Evolutionary conservation across 2,797 vertebrate genomes (phyloP).

Genomic region (Xenops minutus): DNA sequence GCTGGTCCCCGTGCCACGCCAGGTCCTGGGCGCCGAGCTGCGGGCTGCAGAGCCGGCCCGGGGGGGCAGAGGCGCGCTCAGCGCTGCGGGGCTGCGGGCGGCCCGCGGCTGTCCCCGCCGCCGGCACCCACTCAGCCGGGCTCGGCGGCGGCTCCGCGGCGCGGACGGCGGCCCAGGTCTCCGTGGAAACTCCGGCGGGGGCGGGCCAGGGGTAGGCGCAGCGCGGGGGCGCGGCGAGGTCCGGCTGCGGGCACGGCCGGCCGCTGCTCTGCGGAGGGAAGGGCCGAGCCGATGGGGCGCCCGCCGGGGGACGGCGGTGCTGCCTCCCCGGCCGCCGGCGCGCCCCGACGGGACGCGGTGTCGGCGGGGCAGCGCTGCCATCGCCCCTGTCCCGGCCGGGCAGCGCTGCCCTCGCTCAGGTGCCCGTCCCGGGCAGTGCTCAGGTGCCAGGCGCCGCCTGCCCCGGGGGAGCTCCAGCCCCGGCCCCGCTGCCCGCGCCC

Average conservation of each 20-base stretch:
- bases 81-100: not conserved
- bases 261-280: slow-evolving; percentile 76
- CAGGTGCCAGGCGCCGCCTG: not conserved
- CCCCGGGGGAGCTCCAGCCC: not conserved
- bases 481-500: not conserved
- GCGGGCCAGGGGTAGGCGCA: slow-evolving; percentile 77
- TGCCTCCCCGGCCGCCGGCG: not conserved
- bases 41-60: slow-evolving; percentile 59
- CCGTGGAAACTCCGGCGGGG: slow-evolving; percentile 87
- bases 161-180: slow-evolving; percentile 86
- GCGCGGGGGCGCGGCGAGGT: slow-evolving; percentile 77
- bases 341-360: not conserved
- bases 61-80: not conserved
- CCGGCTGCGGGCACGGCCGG: slow-evolving; percentile 79
- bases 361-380: not conserved
- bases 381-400: not conserved
- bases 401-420: not conserved
- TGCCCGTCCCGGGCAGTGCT: not conserved
- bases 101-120: too few relatives aligned
- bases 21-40: slow-evolving; percentile 48
- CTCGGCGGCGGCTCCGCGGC: slow-evolving; percentile 73
- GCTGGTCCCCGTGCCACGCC: slow-evolving; percentile 76
- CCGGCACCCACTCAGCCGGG: not conserved
- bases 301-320: not conserved
- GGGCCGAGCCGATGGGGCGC: not conserved